Base-by-base conservation (phyloP, 2,888 invertebrate genomes). In the Deroplatys truncata region DNA sequence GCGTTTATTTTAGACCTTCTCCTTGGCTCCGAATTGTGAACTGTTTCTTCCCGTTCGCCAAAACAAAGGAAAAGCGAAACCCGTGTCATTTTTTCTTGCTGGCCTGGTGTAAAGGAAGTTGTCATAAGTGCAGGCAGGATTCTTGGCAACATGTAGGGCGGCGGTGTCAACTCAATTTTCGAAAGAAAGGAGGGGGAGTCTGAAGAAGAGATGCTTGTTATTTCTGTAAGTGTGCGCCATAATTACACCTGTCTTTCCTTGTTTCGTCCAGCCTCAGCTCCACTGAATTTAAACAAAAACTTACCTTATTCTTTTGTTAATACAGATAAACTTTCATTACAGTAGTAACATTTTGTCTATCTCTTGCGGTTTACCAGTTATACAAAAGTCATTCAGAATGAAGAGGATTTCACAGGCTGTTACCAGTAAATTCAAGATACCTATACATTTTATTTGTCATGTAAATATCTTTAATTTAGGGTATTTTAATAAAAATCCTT, bases 41-140 rank as follows among this genome's bases (percentile, higher is more conserved):
- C 89, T 88, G 88, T 88, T 88, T 43, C 43, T 43, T 88, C 85
- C 28, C 83, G 88, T 89, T 85, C 85, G 89, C 89, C 89, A 89
- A 89, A 89, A 89, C 89, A 89, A 89, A 89, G 88, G 89, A 84
- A 88, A 83, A 88, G 88, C 84, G 88, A 88, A 88, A 85, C 88
- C 82, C 49, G 82, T 82, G 86, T 89, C 89, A 89, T 56, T 89
- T 89, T 86, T 82, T 87, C 35, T 85, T 25, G 56, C 56, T 72
- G 56, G 56, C 56, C 25, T 20, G 56, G 56, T 72, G 56, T 72
- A 72, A 72, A 72, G 56, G 56, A 72, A 72, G 3, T 72, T 87
- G 87, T 87, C 87, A 87, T 87, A 87, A 87, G 87, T 87, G 13
- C 43, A 87, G 87, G n/a, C 87, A 87, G 20, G 56, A 72, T 72